Percentiles rank a stretch among this genome's conserved stretches.
phyloP scores from a whole-genome alignment of 2,888 invertebrate genomes.

The Sturmia bella region DNA sequence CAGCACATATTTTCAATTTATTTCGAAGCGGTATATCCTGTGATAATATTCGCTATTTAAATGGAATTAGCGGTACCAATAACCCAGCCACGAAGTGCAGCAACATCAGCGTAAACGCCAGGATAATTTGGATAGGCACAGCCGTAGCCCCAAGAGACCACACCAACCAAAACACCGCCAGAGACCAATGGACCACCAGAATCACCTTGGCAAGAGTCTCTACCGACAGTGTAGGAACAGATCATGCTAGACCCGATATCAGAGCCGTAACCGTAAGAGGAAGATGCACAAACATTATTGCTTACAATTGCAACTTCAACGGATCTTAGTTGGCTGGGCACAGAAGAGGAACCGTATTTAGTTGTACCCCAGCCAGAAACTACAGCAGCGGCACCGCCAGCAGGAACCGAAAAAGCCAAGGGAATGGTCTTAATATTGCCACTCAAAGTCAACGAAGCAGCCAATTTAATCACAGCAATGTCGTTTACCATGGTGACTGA shows the following conservation, averaged over 20 bases:
- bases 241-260: conserved; percentile 73
- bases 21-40: too few species aligned
- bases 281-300: conserved; percentile 79
- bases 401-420: conserved; percentile 77
- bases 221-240: conserved; percentile 73
- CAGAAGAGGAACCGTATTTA: conserved; percentile 72
- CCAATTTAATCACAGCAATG: conserved; percentile 83
- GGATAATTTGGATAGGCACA: conserved; percentile 75
- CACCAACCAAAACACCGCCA: conserved; percentile 73
- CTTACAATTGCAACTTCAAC: conserved; percentile 81
- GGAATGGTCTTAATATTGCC: conserved; percentile 80
- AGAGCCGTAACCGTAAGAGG: conserved; percentile 80
- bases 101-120: conserved; percentile 77
- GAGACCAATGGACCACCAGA: conserved; percentile 78
- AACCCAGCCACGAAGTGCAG: conserved; percentile 73
- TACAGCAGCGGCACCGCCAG: conserved; percentile 65
- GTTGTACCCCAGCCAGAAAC: conserved; percentile 73
- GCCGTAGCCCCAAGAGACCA: conserved; percentile 77
- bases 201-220: conserved; percentile 78
- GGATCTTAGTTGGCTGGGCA: conserved; percentile 79
- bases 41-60: conserved; percentile 35
- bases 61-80: neutral
- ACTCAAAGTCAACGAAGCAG: conserved; percentile 80
- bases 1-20: too few species aligned
- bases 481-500: conserved; percentile 83